These are phyloP conservation scores for Micropterix aruncella DNA, from an alignment of 2,888 invertebrate genomes.

Conservation along the genomic window DNA sequence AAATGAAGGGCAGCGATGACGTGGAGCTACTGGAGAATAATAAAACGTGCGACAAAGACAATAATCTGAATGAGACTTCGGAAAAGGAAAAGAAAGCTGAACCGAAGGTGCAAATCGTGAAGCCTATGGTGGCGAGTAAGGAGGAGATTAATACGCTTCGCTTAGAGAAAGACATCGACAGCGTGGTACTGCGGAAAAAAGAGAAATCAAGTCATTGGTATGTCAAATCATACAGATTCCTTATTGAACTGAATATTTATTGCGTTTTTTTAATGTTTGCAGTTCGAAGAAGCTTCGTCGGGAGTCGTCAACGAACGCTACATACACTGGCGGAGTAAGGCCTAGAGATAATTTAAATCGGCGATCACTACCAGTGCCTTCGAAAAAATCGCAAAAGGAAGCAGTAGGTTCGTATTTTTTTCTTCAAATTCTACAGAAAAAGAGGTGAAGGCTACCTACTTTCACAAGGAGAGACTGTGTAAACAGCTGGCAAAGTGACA, in stretches of 20 bases:
- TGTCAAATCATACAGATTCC: too few species aligned
- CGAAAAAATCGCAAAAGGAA: neutral
- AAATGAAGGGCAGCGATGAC: slow-evolving; percentile 1
- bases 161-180: slow-evolving; percentile 25
- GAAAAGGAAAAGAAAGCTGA: slow-evolving; percentile 17
- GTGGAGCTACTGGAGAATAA: neutral
- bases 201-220: slow-evolving; percentile 26
- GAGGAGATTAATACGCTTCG: neutral
- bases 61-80: neutral
- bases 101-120: slow-evolving; percentile 17
- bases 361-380: neutral
- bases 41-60: neutral
- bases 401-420: slow-evolving; percentile 18
- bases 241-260: neutral
- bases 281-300: neutral
- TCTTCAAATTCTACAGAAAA: too few species aligned
- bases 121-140: neutral
- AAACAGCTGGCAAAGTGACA: too few species aligned
- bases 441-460: too few species aligned
- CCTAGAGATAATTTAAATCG: neutral
- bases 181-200: slow-evolving; percentile 32
- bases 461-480: too few species aligned
- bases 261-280: neutral
- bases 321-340: neutral
- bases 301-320: neutral